Evolutionary conservation across 1,140 invertebrate species (phyloP), one percentile per base, ranked within the genome.

Genomic region (Bradynema listronoti): DNA sequence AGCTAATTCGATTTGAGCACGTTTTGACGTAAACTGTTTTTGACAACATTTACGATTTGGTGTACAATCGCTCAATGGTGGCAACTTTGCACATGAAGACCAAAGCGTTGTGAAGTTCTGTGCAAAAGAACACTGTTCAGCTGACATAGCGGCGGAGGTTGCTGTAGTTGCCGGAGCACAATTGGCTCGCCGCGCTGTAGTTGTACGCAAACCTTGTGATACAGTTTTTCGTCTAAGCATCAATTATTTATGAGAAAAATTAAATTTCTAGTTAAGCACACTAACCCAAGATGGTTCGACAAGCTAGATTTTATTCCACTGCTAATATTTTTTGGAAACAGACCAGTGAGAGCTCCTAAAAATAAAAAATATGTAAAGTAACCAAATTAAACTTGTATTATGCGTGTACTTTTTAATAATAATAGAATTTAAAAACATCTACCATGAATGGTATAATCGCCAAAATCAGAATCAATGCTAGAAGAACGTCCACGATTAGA

Each of bases 401-500:
- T 39, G 19, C 36, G 19, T 39, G 19, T 11, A 39, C 19, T 11
- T 43, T 43, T 43, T n/a, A n/a, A n/a, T n/a, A n/a, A n/a, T n/a
- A n/a, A n/a, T 27, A 3, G 3, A 43, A 43, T 22, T 43, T 43
- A 19, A 22, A 2, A 34, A 34, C 19, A 33, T 59, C 22, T n/a
- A 59, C 57, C 57, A 65, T 22, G 61, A 22, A 58, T 53, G 1
- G 43, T 66, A 36, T 63, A 67, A 9, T 67, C 63, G n/a, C 49
- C 63, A 42, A 63, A 41, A 36, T 65, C 64, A 32, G 27, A 36
- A 33, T 65, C 63, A 41, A 68, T 67, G 27, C 52, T 60, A n/a
- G 56, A 27, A 9, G 63, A 68, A 5, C 63, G 65, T 52, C 51
- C 65, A 14, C 56, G 50, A 34, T 9, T 32, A 25, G 25, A 19